Evolutionary conservation across 2,888 invertebrate species (phyloP), one percentile per base, ranked within the genome.

Genomic region (Ectemnius lituratus): DNA sequence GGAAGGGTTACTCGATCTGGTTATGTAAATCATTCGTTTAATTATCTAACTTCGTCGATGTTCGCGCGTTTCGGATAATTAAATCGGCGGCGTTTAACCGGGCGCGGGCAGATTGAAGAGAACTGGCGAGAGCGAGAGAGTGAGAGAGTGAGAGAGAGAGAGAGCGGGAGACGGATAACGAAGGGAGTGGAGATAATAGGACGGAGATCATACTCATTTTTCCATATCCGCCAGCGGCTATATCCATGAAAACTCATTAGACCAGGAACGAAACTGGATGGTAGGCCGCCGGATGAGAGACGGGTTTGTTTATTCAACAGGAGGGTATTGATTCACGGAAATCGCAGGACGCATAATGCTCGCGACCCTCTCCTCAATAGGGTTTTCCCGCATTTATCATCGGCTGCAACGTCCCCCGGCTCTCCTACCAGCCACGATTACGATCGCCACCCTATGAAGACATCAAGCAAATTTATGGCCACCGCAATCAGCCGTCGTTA

Each of bases 391-490:
- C 61, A 71, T 71, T 78, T 71, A 67, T 67, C 56, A 58, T 37
- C n/a, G 23, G 46, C 27, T 37, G 14, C 60, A 8, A 6, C 56
- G 46, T 46, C 63, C 57, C 52, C 47, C 37, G 62, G 28, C 46
- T 18, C 64, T 47, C 59, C 28, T 73, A 69, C 73, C 64, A 65
- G 83, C 70, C 85, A 66, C 69, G 78, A 79, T 66, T 80, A 74
- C 67, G 74, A 84, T 81, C 79, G 72, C 60, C 70, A 63, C 57
- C 76, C 63, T 78, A 83, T 84, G 75, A 82, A 82, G 86, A 89
- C 86, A 85, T 87, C 86, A 85, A 88, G 84, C 79, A 83, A 87
- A 88, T 88, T 88, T 89, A 89, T 89, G 81, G 83, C 81, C 72
- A 66, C 82, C 83, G 84, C 87, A 89, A 89, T 89, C 88, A 88